A percentile compares a stretch with the other conserved stretches of the same genome.
phyloP scores from a whole-genome alignment of 2,888 invertebrate species.

The Pheosia tremula region DNA sequence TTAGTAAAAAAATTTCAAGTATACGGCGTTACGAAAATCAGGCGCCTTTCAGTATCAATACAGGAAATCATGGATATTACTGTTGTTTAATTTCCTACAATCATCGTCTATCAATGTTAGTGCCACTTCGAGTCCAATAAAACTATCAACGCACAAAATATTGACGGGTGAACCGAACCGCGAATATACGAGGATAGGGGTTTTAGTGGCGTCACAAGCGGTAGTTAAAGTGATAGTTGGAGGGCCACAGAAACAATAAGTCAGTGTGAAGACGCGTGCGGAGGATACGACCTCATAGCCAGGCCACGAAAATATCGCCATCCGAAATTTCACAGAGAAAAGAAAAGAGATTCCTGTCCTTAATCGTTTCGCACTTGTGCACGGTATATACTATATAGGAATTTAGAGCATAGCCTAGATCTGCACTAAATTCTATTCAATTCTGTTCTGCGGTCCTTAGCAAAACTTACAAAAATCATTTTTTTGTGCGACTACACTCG shows the following conservation, averaged over 20 bases:
- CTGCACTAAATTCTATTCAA: too few relatives aligned
- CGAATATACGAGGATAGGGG: slow-evolving; percentile 38
- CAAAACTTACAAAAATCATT: too few relatives aligned
- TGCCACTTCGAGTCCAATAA: slow-evolving; percentile 9
- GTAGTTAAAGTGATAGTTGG: slow-evolving; percentile 59
- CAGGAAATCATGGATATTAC: background rate
- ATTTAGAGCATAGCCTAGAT: too few relatives aligned
- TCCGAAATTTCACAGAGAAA: background rate
- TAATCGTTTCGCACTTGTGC: too few relatives aligned
- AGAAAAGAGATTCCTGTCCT: too few relatives aligned
- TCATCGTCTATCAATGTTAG: slow-evolving; percentile 1
- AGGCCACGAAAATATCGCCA: slow-evolving; percentile 5
- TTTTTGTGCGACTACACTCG: too few relatives aligned
- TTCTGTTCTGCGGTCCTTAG: too few relatives aligned
- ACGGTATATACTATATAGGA: too few relatives aligned
- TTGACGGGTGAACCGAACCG: slow-evolving; percentile 35
- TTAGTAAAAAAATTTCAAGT: too few relatives aligned
- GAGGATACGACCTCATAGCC: slow-evolving; percentile 33
- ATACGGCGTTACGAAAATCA: background rate
- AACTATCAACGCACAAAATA: slow-evolving; percentile 29
- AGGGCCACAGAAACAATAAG: slow-evolving; percentile 55
- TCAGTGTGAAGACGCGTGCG: slow-evolving; percentile 57
- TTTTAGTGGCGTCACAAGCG: slow-evolving; percentile 50
- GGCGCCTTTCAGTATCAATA: background rate
- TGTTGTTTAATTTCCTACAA: background rate